Conservation (phyloP, 2,797 vertebrate species). For the Fringilla coelebs region DNA sequence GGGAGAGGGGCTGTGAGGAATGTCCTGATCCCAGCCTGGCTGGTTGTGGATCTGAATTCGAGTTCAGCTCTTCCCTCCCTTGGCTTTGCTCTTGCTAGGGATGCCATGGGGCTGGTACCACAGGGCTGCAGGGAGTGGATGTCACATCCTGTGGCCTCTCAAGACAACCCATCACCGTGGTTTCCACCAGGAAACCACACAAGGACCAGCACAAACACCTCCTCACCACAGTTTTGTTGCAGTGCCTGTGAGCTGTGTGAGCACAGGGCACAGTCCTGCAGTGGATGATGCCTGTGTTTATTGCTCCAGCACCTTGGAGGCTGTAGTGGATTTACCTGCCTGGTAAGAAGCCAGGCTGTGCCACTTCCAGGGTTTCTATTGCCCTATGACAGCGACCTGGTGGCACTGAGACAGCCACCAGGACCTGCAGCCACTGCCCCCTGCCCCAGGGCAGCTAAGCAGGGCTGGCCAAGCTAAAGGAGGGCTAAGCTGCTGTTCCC, state of each 20-base stretch:
- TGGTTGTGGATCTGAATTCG: background rate
- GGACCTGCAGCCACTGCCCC: background rate
- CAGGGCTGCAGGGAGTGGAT: background rate
- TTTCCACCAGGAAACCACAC: background rate
- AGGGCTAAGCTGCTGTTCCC: conserved; percentile 6
- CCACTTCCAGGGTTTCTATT: background rate
- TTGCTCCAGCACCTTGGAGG: no score
- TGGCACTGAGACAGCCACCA: background rate
- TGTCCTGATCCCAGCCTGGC: background rate
- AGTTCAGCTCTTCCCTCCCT: background rate
- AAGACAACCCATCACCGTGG: background rate
- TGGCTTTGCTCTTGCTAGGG: background rate
- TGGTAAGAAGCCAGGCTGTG: background rate
- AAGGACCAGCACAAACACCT: background rate
- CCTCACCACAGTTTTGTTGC: background rate
- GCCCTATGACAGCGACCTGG: background rate
- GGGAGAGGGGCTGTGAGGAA: background rate
- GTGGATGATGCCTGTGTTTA: background rate
- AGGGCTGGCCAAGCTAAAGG: background rate
- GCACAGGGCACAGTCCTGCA: background rate
- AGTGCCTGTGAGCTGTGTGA: rapidly evolving
- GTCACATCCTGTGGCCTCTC: background rate
- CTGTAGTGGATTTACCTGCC: background rate
- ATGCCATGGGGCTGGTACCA: background rate
- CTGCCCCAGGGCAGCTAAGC: background rate